Base-by-base conservation (phyloP, 2,797 vertebrate genomes). In the Erpetoichthys calabaricus region DNA sequence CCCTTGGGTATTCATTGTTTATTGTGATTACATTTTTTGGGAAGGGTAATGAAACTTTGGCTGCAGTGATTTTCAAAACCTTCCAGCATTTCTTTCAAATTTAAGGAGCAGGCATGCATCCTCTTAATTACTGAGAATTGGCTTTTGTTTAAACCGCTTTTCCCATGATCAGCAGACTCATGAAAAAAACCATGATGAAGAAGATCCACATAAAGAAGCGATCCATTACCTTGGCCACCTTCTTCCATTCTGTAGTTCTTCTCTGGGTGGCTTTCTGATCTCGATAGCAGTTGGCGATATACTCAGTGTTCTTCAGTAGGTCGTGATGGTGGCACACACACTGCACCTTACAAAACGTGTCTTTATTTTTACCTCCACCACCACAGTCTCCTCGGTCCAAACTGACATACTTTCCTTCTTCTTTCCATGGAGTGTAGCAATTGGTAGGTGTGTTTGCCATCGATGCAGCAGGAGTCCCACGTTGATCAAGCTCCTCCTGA, bases 151-250 rank as follows among this genome's bases (percentile, higher is more conserved):
- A 95, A 62, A 87, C 65, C 6, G 86, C 86, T 56, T 86, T 85
- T 5, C 84, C 80, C 64, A 93, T 75, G 42, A 94, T 83, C 10
- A 94, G 80, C 60, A 88, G 57, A 47, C 88, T 94, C 90, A 92
- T 92, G 67, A 91, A 60, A 68, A 92, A 82, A 54, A 90, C 86
- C 91, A 94, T 89, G 71, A 88, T 73, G 72, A 94, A 90, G 75
- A 95, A 97, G 59, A 92, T 67, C 82, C 89, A 91, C 87, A 94
- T 87, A 75, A 93, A 92, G 76, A 90, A 90, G 8, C 89, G 87
- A 57, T 95, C 92, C 87, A 93, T 83, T 53, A 94, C 92, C 59
- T 88, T 90, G 65, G 90, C 89, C 45, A 94, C 81, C 65, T 80
- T 89, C 71, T 89, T 91, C 92, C 92, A 95, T 73, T 97, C 89